Base-by-base conservation (phyloP, 2,888 invertebrate species). In the Atethmia centrago region DNA sequence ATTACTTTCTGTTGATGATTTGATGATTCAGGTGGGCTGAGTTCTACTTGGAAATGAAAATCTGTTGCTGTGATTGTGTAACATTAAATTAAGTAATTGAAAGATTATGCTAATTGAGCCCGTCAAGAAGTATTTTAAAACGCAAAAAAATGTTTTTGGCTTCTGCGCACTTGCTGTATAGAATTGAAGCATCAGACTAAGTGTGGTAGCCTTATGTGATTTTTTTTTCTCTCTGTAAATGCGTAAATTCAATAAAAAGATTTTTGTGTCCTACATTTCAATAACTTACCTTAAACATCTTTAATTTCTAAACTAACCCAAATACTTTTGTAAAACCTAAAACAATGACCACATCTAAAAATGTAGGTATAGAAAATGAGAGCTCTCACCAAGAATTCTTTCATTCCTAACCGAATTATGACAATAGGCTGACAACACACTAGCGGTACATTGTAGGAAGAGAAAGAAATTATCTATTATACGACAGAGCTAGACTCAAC, bases 1-100 rank as follows among this genome's bases (percentile, higher is more conserved):
- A 82, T 82, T 82, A 71, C 84, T 64, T 40, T 53, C 56, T 55
- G 21, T 65, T 75, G 59, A 65, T 68, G 74, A 42, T 71, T 40
- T 59, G 51, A 53, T 62, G 58, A 73, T 56, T 73, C 58, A 82
- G 67, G 63, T 78, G 56, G 8, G 25, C 21, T 56, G 16, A 40
- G 16, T 53, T 42, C 19, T 47, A 53, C 49, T 42, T 36, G 31
- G 14, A 28, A 28, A 63, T 31, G 10, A 14, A 42, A 49, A 19
- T 31, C 3, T 51, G 4, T 64, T n/a, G 12, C 31, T 53, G n/a
- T 12, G 1, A 64, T 28, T 28, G 28, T 28, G 19, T 62, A 25
- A 3, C 25, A 25, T 40, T 19, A 40, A 51, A 51, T 51, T 51
- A 51, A 51, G n/a, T 51, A 4, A 12, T n/a, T n/a, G 51, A 51